These are phyloP conservation scores for Psephotus haematonotus DNA, from an alignment of 2,113 vertebrate species.

Conservation along the genomic window DNA sequence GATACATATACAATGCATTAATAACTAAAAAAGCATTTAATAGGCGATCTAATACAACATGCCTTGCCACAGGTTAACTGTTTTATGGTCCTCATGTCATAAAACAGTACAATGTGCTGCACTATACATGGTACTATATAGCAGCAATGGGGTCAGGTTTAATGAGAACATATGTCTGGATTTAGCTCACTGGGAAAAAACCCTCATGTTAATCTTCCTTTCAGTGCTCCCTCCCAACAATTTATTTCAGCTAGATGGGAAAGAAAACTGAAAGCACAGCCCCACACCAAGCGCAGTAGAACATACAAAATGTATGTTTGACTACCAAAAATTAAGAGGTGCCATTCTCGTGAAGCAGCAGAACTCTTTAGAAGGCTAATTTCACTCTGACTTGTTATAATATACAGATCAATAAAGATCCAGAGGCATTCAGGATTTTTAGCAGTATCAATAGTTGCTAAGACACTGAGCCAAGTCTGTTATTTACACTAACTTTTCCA, in stretches of 20 bases:
- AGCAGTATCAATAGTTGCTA: background rate
- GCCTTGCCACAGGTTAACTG: background rate
- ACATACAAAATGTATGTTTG: background rate
- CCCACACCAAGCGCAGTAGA: background rate
- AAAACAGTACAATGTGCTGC: background rate
- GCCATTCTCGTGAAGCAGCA: background rate
- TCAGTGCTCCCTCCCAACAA: background rate
- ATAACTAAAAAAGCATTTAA: background rate
- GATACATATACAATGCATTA: background rate
- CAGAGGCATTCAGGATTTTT: background rate
- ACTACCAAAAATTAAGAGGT: background rate
- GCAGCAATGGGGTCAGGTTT: background rate
- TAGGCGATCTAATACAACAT: background rate
- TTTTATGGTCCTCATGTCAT: background rate
- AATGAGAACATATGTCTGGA: background rate
- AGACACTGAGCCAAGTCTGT: background rate
- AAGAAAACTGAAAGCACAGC: background rate
- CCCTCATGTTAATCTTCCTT: background rate
- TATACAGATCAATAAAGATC: background rate
- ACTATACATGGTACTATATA: background rate
- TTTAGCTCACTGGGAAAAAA: background rate
- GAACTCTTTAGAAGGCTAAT: background rate
- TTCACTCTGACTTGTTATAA: background rate
- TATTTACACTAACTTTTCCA: background rate
- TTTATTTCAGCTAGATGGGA: background rate